These are phyloP conservation scores for Onchidella celtica DNA, from an alignment of 2,888 invertebrate species.

Conservation along the genomic window DNA sequence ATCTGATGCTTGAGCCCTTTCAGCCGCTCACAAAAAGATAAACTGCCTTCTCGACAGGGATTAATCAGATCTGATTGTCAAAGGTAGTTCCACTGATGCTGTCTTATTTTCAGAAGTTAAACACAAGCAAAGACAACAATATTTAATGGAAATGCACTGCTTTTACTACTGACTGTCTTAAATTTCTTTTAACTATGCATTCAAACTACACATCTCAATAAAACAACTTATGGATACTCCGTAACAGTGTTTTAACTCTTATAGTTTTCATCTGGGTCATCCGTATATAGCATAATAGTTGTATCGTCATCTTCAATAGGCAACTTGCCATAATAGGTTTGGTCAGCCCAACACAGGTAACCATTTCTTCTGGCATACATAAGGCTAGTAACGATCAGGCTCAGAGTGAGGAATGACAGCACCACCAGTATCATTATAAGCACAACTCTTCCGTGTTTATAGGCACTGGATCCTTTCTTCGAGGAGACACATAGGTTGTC, in stretches of 20 bases:
- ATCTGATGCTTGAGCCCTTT: no score
- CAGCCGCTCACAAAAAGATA: no score
- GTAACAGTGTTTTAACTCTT: not conserved
- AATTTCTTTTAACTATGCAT: no score
- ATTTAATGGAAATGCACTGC: no score
- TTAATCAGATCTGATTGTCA: no score
- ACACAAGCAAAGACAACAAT: no score
- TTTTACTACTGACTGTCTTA: no score
- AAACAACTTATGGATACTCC: no score
- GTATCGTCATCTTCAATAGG: conserved; percentile 36
- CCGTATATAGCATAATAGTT: not conserved
- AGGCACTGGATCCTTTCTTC: not conserved
- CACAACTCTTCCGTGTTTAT: not conserved
- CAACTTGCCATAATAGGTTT: conserved; percentile 8
- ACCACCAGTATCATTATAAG: not conserved
- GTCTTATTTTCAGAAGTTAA: no score
- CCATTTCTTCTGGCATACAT: conserved; percentile 22
- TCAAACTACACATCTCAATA: no score
- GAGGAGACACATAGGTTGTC: not conserved
- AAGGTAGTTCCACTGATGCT: no score
- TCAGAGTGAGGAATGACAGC: not conserved
- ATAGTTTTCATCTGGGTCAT: conserved; percentile 27
- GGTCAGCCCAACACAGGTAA: not conserved
- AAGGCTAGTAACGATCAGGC: conserved; percentile 5
- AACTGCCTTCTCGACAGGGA: no score